Base-by-base conservation (phyloP, 2,888 invertebrate genomes). In the Drosophila kambysellisi region DNA sequence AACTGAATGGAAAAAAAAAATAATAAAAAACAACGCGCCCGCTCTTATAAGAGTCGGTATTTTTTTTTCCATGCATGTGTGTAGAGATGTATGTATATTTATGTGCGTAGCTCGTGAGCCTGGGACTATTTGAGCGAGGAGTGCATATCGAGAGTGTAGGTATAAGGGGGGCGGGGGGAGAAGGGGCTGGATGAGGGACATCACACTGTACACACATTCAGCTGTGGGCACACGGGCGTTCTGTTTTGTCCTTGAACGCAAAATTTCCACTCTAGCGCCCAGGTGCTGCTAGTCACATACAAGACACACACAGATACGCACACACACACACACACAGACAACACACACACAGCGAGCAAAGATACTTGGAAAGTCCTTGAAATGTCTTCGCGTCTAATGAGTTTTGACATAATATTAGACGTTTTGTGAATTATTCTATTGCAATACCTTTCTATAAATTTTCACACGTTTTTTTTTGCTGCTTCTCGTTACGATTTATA, bases 231-330 rank as follows among this genome's bases (percentile, higher is more conserved):
- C 75, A 88, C 70, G 72, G 73, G 59, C 71, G 87, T 66, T 65
- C 48, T 66, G 39, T 60, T 69, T 78, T 91, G 91, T 91, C 91
- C 91, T 91, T 91, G 91, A 91, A 91, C 83, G 82, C 76, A 87
- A 85, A 86, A 88, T 90, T 87, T 86, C 81, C 81, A 85, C 85
- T 83, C 76, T 70, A 65, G 79, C 77, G 79, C 81, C 83, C 82
- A 81, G 79, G 82, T 79, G 82, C 82, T 86, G 62, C 79, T 81
- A 71, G 69, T 83, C 80, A 63, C 75, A 82, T 57, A 68, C 29
- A 74, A 56, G 51, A 54, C 30, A 58, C 15, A 39, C 43, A 54
- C 43, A 61, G 50, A 54, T 17, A 46, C 15, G 51, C 39, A 54
- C 33, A 35, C 35, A 35, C 35, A 35, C 56, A 53, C 51, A 57